Evolutionary conservation across 2,113 vertebrate genomes (phyloP).

Genomic region (Pyrgilauda ruficollis): DNA sequence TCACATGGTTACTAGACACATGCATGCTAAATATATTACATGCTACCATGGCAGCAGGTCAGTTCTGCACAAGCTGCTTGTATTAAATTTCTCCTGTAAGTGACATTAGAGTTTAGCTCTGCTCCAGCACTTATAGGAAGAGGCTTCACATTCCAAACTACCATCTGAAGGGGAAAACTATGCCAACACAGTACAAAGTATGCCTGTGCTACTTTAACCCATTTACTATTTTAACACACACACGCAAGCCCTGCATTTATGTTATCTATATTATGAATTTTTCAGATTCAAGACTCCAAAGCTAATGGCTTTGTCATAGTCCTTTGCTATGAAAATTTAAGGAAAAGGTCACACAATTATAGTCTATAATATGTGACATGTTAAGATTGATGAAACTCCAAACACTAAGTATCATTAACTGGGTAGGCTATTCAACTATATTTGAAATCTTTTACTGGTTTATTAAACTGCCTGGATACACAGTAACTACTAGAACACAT

Average conservation of each 20-base stretch:
- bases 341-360: background rate
- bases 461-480: background rate
- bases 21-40: constrained; percentile 32
- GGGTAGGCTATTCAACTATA: background rate
- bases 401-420: background rate
- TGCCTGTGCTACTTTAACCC: constrained; percentile 32
- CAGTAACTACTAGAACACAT: background rate
- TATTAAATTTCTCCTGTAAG: constrained; percentile 48
- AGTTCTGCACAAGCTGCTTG: constrained; percentile 28
- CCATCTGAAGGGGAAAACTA: constrained; percentile 29
- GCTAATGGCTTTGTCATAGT: background rate
- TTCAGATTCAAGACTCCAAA: background rate
- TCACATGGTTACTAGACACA: background rate
- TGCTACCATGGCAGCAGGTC: constrained; percentile 29
- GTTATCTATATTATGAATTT: background rate
- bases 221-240: constrained; percentile 38
- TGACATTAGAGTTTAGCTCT: constrained; percentile 10
- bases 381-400: background rate
- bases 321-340: background rate
- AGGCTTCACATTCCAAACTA: constrained; percentile 14
- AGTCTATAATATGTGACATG: background rate
- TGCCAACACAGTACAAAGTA: constrained; percentile 3
- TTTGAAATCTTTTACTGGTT: background rate
- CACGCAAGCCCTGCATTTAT: background rate
- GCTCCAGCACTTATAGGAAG: constrained; percentile 31